Conservation (phyloP, 2,797 vertebrate species). For the Argya squamiceps region DNA sequence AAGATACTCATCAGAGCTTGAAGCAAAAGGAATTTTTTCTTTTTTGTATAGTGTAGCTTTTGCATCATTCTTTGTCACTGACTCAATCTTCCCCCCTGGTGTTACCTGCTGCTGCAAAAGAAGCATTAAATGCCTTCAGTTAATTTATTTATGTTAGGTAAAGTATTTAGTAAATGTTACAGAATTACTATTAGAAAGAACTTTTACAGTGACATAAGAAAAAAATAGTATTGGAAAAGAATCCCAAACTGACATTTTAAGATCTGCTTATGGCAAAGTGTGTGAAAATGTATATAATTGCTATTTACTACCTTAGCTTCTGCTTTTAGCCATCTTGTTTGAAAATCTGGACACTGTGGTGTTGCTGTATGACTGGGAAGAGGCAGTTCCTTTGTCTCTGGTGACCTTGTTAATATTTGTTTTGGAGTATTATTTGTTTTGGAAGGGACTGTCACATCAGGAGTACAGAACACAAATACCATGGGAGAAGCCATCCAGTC, state of each 20-base stretch:
- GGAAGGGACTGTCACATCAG: conserved; percentile 78
- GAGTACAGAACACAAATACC: conserved; percentile 81
- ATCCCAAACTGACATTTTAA: neutral
- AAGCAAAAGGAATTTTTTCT: neutral
- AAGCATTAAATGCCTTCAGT: neutral
- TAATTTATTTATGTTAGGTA: neutral
- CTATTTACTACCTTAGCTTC: conserved; percentile 38
- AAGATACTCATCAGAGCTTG: conserved; percentile 49
- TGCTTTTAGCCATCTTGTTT: conserved; percentile 76
- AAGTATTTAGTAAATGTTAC: neutral
- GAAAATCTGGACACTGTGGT: conserved; percentile 76
- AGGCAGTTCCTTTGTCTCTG: neutral
- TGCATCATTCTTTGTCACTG: neutral
- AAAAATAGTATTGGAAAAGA: neutral
- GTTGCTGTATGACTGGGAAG: conserved; percentile 22
- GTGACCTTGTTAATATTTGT: neutral
- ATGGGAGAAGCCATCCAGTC: conserved; percentile 77
- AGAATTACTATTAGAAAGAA: neutral
- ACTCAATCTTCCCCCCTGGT: neutral
- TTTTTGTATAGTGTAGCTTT: neutral
- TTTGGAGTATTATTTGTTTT: conserved; percentile 26
- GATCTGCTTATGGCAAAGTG: neutral
- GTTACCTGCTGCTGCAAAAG: conserved; percentile 24
- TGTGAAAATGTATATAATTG: neutral
- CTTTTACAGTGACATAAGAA: neutral